A percentile compares a stretch with the other conserved stretches of the same genome.
phyloP scores from a whole-genome alignment of 1,140 invertebrate genomes.

The Euborellia annulipes region DNA sequence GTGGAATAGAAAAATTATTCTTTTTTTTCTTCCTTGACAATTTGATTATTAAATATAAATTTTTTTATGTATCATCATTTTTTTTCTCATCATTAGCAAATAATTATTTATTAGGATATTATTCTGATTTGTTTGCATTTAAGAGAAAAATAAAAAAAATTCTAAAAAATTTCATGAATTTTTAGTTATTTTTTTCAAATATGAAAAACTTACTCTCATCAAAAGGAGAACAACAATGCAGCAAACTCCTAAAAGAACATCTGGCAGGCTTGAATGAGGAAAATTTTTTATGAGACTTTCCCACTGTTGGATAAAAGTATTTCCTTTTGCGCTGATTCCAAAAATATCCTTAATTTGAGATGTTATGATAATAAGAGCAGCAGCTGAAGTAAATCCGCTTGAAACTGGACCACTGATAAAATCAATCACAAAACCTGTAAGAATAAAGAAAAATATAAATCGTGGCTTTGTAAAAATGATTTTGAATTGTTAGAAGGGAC shows the following conservation, averaged over 20 bases:
- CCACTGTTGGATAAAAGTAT: conserved; percentile 57
- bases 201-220: conserved; percentile 47
- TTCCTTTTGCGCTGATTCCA: conserved; percentile 55
- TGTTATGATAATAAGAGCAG: conserved; percentile 75
- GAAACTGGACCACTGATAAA: conserved; percentile 88
- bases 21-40: too few species aligned
- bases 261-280: conserved; percentile 40
- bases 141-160: too few species aligned
- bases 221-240: conserved; percentile 55
- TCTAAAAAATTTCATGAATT: too few species aligned
- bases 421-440: conserved; percentile 74
- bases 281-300: conserved; percentile 44
- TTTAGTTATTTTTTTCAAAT: too few species aligned
- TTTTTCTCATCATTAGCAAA: too few species aligned
- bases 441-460: conserved; percentile 10
- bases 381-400: conserved; percentile 83
- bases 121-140: too few species aligned
- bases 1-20: too few species aligned
- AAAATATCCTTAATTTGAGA: conserved; percentile 77
- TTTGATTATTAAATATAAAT: too few species aligned
- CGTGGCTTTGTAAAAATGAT: background rate
- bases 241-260: conserved; percentile 48
- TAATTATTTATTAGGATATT: too few species aligned
- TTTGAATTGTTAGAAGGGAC: background rate
- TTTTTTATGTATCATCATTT: too few species aligned